Evolutionary conservation across 2,888 invertebrate species (phyloP).

Genomic region (Monoplex corrugatus): DNA sequence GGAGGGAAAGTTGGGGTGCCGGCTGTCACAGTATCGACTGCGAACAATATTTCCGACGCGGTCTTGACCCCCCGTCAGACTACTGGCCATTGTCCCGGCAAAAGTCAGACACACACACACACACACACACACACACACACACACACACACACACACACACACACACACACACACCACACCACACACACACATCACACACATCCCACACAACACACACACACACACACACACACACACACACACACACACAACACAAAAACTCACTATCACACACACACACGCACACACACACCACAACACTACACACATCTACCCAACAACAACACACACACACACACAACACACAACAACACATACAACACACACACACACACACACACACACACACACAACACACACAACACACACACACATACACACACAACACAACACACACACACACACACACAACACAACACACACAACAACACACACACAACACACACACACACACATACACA

Average conservation of each 20-base stretch:
- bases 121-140: constrained; percentile 7
- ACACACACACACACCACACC: background rate
- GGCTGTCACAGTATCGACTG: too few relatives aligned
- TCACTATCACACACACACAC: background rate
- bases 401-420: background rate
- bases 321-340: background rate
- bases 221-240: background rate
- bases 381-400: constrained; percentile 5
- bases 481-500: background rate
- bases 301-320: too few relatives aligned
- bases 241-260: background rate
- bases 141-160: background rate
- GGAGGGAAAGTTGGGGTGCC: too few relatives aligned
- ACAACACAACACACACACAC: too few relatives aligned
- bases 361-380: background rate
- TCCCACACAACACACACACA: background rate
- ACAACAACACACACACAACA: too few relatives aligned
- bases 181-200: background rate
- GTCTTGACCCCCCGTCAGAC: too few relatives aligned
- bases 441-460: too few relatives aligned
- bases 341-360: background rate
- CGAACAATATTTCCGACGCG: too few relatives aligned
- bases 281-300: too few relatives aligned
- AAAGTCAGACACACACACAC: background rate
- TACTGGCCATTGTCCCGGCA: too few relatives aligned